Evolutionary conservation across 2,113 vertebrate species (phyloP).

Genomic region (Trachemys scripta): DNA sequence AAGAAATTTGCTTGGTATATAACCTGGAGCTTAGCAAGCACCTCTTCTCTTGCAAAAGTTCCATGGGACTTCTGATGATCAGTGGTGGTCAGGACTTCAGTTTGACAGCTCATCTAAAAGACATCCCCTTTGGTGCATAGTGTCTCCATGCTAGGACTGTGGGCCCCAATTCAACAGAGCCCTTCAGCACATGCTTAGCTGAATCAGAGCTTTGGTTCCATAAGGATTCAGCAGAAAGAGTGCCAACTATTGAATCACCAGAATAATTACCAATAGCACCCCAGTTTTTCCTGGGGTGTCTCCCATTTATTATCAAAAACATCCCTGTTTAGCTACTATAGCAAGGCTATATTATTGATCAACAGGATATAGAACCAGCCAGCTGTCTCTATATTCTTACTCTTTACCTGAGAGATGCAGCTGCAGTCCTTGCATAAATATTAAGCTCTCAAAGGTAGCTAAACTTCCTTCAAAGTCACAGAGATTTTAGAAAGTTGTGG

Average conservation of each 20-base stretch:
- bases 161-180: neutral
- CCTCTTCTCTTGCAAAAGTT: neutral
- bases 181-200: neutral
- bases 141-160: neutral
- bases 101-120: neutral
- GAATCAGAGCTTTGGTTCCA: neutral
- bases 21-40: neutral
- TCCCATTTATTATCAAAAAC: rapidly evolving
- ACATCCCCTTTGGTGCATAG: neutral
- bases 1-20: neutral
- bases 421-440: neutral
- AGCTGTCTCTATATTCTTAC: neutral
- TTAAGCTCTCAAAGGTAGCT: neutral
- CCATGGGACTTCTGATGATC: neutral
- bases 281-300: neutral
- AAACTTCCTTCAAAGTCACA: neutral
- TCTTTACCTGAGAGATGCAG: neutral
- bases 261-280: neutral
- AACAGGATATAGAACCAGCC: neutral
- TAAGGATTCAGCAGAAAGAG: neutral
- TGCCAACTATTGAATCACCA: neutral
- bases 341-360: rapidly evolving
- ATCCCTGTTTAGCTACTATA: neutral
- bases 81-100: neutral
- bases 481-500: neutral